Evolutionary conservation across 2,888 invertebrate species (phyloP).

Genomic region (Caenorhabditis plicata): DNA sequence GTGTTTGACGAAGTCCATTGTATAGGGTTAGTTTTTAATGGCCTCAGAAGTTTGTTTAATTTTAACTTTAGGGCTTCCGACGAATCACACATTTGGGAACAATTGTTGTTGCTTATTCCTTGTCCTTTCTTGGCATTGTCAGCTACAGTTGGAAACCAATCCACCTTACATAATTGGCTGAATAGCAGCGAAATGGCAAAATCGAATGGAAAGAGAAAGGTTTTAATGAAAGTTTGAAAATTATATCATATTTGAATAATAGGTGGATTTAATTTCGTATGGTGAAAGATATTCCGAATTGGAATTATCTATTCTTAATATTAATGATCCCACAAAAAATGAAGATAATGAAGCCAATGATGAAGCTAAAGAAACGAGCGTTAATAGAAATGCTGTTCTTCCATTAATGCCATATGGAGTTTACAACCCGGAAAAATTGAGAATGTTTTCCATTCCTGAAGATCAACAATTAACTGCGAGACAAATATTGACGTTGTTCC

Average conservation of each 20-base stretch:
- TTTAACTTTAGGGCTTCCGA: conserved; percentile 43
- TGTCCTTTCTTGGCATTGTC: conserved; percentile 64
- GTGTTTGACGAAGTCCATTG: conserved; percentile 65
- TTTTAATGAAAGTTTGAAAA: too few species aligned
- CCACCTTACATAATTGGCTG: conserved; percentile 59
- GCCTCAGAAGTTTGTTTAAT: background rate
- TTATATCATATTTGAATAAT: too few species aligned
- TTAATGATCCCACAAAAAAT: conserved; percentile 45
- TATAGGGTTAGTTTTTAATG: conserved; percentile 39
- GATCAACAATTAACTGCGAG: conserved; percentile 62
- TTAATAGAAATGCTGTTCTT: conserved; percentile 9
- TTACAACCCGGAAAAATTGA: conserved; percentile 61
- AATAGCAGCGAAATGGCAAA: conserved; percentile 51
- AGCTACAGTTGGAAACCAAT: conserved; percentile 61
- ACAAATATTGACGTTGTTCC: conserved; percentile 60
- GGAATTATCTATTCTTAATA: conserved; percentile 57
- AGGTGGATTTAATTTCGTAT: conserved; percentile 54
- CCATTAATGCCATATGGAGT: conserved; percentile 62
- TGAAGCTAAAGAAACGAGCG: conserved; percentile 11
- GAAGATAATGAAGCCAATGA: conserved; percentile 23
- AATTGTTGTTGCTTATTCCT: conserved; percentile 60
- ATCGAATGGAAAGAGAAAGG: conserved; percentile 43
- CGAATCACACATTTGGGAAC: conserved; percentile 63
- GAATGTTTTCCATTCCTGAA: conserved; percentile 63
- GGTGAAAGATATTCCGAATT: conserved; percentile 63